Conservation (phyloP, 2,113 vertebrate genomes). For the Mustelus asterias region DNA sequence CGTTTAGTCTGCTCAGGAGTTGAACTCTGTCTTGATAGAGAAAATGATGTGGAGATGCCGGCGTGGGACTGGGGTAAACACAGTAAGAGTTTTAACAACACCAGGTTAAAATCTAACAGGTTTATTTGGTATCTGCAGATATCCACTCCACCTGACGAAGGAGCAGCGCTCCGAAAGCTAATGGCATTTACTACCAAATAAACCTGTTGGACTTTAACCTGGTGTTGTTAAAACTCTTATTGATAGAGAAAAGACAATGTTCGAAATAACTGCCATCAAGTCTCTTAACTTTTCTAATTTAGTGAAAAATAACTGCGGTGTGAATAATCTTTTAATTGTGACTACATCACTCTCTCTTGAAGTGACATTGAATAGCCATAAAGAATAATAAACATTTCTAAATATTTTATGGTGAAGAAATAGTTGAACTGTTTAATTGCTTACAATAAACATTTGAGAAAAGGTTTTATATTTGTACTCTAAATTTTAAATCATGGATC, state of each 20-base stretch:
- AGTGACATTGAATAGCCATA: not conserved
- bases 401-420: not conserved
- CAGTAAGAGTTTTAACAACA: no score
- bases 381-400: not conserved
- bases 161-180: no score
- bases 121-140: no score
- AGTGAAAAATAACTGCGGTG: not conserved
- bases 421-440: not conserved
- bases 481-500: not conserved
- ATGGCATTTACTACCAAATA: no score
- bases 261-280: not conserved
- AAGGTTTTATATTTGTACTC: not conserved
- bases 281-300: not conserved
- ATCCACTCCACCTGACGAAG: no score
- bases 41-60: no score
- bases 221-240: no score
- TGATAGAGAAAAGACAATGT: no score
- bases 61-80: no score
- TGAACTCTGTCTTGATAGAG: not conserved
- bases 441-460: not conserved
- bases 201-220: no score
- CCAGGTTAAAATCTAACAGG: no score
- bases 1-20: not conserved
- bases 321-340: not conserved
- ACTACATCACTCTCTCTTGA: not conserved